Conservation (phyloP, 1,140 invertebrate species). For the Zaprionus ornatus region DNA sequence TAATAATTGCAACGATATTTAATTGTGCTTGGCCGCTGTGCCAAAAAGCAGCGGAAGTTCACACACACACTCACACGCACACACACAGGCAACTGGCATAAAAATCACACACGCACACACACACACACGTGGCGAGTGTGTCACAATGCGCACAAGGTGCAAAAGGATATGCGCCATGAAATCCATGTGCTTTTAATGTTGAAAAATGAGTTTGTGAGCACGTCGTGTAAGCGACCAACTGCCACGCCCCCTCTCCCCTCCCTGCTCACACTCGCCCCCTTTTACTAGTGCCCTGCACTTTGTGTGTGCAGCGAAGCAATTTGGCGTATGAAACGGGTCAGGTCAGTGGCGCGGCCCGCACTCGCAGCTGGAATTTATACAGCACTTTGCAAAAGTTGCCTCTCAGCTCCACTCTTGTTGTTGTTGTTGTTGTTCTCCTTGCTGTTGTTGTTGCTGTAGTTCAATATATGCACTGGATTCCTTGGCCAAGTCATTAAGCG, state of each 20-base stretch:
- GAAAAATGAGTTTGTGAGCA: slow-evolving; percentile 80
- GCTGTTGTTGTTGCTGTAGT: slow-evolving; percentile 61
- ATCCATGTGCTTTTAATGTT: slow-evolving; percentile 79
- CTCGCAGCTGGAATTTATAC: slow-evolving; percentile 55
- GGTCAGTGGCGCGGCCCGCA: slow-evolving; percentile 50
- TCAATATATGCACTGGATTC: slow-evolving; percentile 62
- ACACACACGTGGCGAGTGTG: slow-evolving; percentile 22
- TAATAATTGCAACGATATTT: slow-evolving; percentile 73
- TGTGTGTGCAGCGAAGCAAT: slow-evolving; percentile 78
- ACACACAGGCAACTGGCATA: neutral
- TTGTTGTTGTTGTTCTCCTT: slow-evolving; percentile 35
- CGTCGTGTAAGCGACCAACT: slow-evolving; percentile 38
- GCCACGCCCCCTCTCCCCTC: slow-evolving; percentile 27
- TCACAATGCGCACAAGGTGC: slow-evolving; percentile 61
- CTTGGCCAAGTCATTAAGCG: slow-evolving; percentile 67
- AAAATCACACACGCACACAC: slow-evolving; percentile 12
- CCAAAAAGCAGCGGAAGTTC: slow-evolving; percentile 41
- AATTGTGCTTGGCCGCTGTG: slow-evolving; percentile 63
- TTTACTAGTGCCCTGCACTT: slow-evolving; percentile 30
- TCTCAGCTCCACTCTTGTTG: slow-evolving; percentile 12
- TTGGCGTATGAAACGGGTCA: slow-evolving; percentile 80
- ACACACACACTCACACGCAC: slow-evolving; percentile 13
- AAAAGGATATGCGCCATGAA: slow-evolving; percentile 72
- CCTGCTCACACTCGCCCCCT: neutral
- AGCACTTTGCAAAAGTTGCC: slow-evolving; percentile 66